Base-by-base conservation (phyloP, 2,888 invertebrate species). In the Aporophyla lueneburgensis region DNA sequence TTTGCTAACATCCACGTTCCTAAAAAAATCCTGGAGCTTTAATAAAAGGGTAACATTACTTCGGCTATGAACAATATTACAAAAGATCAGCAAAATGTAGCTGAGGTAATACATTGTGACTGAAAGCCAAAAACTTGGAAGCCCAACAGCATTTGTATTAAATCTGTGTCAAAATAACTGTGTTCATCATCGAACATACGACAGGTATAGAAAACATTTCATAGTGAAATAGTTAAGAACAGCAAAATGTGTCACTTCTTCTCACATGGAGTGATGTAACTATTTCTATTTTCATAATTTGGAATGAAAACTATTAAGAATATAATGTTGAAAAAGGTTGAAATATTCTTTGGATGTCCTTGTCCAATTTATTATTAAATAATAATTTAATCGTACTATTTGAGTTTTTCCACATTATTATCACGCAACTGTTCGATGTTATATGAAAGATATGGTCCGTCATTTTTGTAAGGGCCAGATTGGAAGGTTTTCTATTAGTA, bases 301-400 rank as follows among this genome's bases (percentile, higher is more conserved):
- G 78, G 70, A 63, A 62, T 53, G 1, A 54, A 14, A 0, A 77
- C 49, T 14, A 53, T 40, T 27, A 61, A 68, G 9, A 76, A 49
- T 5, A 54, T 33, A 46, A 76, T 14, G n/a, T 76, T 76, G n/a
- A n/a, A 27, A 77, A 77, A 14, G 76, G 78, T 33, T 24, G 53
- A 10, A 78, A 0, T 5, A 68, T 68, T 40, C 40, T 56, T 19
- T 10, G 65, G 6, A 65, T 2, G 0, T 46, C 46, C 24, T 46
- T 65, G 24, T 65, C 65, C 12, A 65, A 19, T 49, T 12, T 49
- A 14, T 65, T 65, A 27, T 65, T 27, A 5, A 7, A 1, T 21
- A 49, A 21, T 1, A 65, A 49, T 19, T 49, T 7, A 49, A 49
- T 19, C 21, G 24, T 46, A 24, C 7, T 19, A 49, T 27, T 51